Evolutionary conservation across 2,113 vertebrate species (phyloP).

Genomic region (Ranitomeya imitator): DNA sequence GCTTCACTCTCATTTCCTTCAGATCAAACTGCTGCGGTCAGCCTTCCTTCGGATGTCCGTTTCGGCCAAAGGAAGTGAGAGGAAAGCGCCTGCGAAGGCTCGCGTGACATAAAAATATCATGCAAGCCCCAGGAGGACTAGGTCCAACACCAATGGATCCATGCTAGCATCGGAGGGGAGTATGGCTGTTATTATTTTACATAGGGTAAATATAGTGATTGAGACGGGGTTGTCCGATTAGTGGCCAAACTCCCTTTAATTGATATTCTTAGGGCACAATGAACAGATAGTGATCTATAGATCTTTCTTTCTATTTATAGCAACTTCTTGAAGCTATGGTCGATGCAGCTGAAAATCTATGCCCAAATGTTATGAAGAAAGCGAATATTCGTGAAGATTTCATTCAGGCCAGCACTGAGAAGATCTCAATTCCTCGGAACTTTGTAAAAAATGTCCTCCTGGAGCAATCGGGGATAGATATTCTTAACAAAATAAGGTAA

Average conservation of each 20-base stretch:
- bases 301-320: conserved; percentile 64
- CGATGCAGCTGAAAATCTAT: conserved; percentile 86
- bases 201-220: too few relatives aligned
- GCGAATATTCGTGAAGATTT: conserved; percentile 84
- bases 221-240: too few relatives aligned
- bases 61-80: too few relatives aligned
- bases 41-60: too few relatives aligned
- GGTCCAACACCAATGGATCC: too few relatives aligned
- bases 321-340: conserved; percentile 90
- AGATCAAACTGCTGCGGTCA: too few relatives aligned
- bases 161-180: too few relatives aligned
- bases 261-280: background rate
- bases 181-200: too few relatives aligned
- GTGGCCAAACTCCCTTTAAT: background rate
- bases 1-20: too few relatives aligned
- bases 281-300: background rate
- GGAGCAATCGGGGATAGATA: conserved; percentile 95
- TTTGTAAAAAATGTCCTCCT: conserved; percentile 94
- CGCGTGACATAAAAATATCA: too few relatives aligned
- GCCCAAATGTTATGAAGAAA: conserved; percentile 91
- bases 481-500: conserved; percentile 97
- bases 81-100: too few relatives aligned
- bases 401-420: conserved; percentile 84
- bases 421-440: conserved; percentile 89
- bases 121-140: too few relatives aligned